Conservation (phyloP, 2,888 invertebrate genomes). For the Nezara viridula region DNA sequence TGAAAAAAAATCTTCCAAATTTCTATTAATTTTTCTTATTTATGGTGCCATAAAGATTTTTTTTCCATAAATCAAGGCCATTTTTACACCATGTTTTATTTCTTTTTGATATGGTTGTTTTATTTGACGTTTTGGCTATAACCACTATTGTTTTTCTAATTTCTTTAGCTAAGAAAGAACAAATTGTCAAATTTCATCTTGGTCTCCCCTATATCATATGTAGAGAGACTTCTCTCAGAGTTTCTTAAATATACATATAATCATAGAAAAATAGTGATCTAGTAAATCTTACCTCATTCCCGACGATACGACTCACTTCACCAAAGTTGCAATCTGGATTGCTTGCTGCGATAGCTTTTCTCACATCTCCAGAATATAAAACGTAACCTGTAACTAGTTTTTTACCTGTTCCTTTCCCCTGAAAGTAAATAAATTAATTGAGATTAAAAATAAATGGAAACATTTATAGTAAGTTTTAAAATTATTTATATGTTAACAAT, state of each 20-base stretch:
- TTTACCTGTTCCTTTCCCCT: constrained; percentile 71
- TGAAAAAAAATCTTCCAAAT: too few species aligned
- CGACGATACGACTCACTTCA: constrained; percentile 81
- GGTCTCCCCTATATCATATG: too few species aligned
- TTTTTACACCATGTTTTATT: too few species aligned
- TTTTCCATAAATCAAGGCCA: too few species aligned
- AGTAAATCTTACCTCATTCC: constrained; percentile 73
- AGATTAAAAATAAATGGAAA: neutral
- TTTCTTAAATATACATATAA: neutral
- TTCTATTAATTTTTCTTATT: too few species aligned
- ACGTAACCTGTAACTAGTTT: constrained; percentile 97
- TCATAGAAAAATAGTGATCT: neutral
- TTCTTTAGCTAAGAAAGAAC: too few species aligned
- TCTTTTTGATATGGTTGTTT: too few species aligned
- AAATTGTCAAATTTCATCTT: too few species aligned
- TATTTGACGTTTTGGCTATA: too few species aligned
- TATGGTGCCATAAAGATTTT: too few species aligned
- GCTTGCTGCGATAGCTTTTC: constrained; percentile 91
- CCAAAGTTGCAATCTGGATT: constrained; percentile 97
- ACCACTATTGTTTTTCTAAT: too few species aligned
- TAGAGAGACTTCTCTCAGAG: too few species aligned
- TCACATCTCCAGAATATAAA: constrained; percentile 95
- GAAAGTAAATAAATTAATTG: constrained; percentile 46
- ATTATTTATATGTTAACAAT: neutral
- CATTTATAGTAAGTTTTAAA: neutral